Evolutionary conservation across 1,140 invertebrate species (phyloP).

Genomic region (Magallana gigas): DNA sequence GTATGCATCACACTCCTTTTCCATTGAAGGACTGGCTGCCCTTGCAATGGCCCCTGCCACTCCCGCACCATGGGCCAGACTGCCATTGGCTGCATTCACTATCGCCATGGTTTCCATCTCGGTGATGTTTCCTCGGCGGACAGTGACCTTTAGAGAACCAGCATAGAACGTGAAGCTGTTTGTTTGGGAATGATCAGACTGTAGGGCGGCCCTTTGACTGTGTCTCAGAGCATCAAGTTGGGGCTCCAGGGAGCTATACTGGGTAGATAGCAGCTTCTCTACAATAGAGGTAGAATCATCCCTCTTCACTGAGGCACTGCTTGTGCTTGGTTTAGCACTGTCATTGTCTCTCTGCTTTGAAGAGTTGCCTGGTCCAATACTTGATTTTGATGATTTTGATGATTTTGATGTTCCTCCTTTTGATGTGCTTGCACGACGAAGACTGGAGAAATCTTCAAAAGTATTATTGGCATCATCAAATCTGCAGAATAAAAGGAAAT

Average conservation of each 20-base stretch:
- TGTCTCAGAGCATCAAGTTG: neutral
- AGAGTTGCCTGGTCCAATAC: neutral
- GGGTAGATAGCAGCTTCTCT: neutral
- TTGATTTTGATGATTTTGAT: neutral
- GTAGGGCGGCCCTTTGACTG: conserved; percentile 9
- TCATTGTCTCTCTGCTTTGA: neutral
- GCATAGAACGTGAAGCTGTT: conserved; percentile 38
- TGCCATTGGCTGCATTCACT: conserved; percentile 68
- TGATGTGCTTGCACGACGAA: neutral
- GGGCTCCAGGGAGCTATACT: neutral
- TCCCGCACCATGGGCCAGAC: conserved; percentile 60
- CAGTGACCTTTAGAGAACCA: conserved; percentile 56
- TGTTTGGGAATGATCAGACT: neutral
- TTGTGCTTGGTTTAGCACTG: neutral
- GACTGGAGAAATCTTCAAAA: conserved; percentile 48
- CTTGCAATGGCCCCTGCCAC: conserved; percentile 64
- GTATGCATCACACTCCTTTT: conserved; percentile 60
- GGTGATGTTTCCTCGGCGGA: conserved; percentile 60
- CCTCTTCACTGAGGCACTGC: neutral
- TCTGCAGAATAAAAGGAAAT: neutral
- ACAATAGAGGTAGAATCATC: neutral
- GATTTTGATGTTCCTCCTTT: neutral
- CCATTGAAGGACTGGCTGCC: conserved; percentile 61
- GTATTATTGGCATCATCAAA: conserved; percentile 44
- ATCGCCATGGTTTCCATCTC: conserved; percentile 57